These are phyloP conservation scores for Urocyon cinereoargenteus DNA, from an alignment of 2,797 vertebrate species.

Conservation along the genomic window DNA sequence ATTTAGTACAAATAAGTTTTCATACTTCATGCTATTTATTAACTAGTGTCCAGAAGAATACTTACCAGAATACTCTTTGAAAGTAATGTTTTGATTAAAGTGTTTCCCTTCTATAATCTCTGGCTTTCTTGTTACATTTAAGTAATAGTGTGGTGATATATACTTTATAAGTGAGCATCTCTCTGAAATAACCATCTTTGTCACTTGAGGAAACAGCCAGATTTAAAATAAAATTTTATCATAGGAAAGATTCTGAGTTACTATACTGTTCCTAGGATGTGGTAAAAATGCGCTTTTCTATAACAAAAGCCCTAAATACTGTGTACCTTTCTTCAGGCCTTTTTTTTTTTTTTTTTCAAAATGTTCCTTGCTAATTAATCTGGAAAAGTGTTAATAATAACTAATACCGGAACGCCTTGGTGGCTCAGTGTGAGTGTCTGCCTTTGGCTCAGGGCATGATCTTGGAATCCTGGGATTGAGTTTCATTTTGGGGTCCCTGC, in stretches of 20 bases:
- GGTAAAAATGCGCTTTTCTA: background rate
- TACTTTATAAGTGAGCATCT: background rate
- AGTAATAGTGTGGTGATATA: background rate
- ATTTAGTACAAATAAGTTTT: conserved; percentile 41
- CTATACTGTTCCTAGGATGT: background rate
- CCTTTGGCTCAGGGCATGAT: no score
- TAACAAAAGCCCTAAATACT: background rate
- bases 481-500: no score
- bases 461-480: no score
- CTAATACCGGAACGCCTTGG: background rate
- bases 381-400: background rate
- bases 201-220: conserved; percentile 12
- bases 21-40: background rate
- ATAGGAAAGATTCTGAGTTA: conserved; percentile 42
- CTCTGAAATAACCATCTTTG: background rate
- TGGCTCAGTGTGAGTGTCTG: no score
- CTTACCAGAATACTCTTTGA: background rate
- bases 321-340: conserved; percentile 9
- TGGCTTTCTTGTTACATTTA: conserved; percentile 8
- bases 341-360: background rate
- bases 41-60: background rate
- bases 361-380: conserved; percentile 30
- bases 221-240: conserved; percentile 42
- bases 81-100: conserved; percentile 1
- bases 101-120: background rate